Evolutionary conservation across 1,140 invertebrate genomes (phyloP), one percentile per base, ranked within the genome.

Genomic region (Hesperophylax magnus): DNA sequence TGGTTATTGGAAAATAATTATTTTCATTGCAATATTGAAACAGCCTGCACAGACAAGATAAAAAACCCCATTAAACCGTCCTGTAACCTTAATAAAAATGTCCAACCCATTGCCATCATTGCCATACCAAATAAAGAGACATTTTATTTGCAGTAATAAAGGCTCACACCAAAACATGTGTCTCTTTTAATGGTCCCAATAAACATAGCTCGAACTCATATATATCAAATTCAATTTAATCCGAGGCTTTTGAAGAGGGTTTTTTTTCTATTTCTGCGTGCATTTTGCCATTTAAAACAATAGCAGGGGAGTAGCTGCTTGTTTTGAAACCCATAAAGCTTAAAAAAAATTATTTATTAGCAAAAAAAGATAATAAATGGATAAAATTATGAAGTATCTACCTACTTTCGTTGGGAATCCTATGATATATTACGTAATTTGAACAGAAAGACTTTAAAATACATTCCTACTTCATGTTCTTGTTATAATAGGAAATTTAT

Each of bases 11-110:
- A 47, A 47, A 47, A 47, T 47, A 61, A 61, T 20, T 61, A 61
- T 61, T 61, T 61, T n/a, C 14, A 20, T 61, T 61, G 58, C 18
- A 61, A 61, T n/a, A 61, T 61, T 61, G 18, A 61, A 60, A 24
- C 58, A 47, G 18, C 9, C 58, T 61, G 18, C 58, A 24, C 58
- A 15, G 18, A 9, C 6, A 61, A 61, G 58, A 61, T 61, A 67
- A 17, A 65, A 65, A 65, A 65, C 8, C 9, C 63, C 22, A 27
- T 67, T 67, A 67, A 67, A 67, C 63, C 24, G 7, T 65, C 24
- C 24, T 24, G 6, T 11, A 65, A 65, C 61, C 61, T 65, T n/a
- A 67, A 67, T 67, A 67, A 67, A 65, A 67, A 34, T 67, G 18
- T 67, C 24, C 11, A 6, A 17, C 24, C 63, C 31, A 17, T 11